A percentile compares a stretch with the other conserved stretches of the same genome.
phyloP scores from a whole-genome alignment of 37 sponge, comb jelly and placozoan species.

The Lycopodina hypogea region DNA sequence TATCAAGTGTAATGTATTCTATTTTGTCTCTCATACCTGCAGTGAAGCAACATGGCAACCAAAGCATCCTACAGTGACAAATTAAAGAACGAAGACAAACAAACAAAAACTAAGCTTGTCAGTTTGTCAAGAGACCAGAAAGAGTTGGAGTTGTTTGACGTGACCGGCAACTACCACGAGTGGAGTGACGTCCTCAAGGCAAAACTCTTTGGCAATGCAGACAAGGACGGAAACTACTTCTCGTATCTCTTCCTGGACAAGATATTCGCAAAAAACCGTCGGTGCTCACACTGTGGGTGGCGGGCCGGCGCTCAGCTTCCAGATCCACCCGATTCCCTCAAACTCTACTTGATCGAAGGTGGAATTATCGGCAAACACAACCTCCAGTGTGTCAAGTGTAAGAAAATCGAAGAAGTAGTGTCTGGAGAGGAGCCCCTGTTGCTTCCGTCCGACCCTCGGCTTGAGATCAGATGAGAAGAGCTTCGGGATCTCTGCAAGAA shows the following conservation, averaged over 20 bases:
- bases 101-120: no score
- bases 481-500: slow-evolving; percentile 39
- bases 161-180: background rate
- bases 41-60: no score
- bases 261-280: slow-evolving; percentile 45
- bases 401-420: background rate
- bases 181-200: slow-evolving; percentile 27
- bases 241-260: slow-evolving; percentile 41
- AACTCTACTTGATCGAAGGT: slow-evolving; percentile 40
- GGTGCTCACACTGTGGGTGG: slow-evolving; percentile 38
- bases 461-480: slow-evolving; percentile 21
- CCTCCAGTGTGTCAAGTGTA: slow-evolving; percentile 41
- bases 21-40: no score
- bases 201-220: background rate
- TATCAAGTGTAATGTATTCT: no score
- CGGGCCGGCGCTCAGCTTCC: slow-evolving; percentile 12
- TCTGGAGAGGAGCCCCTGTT: slow-evolving; percentile 15
- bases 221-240: slow-evolving; percentile 49
- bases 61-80: no score
- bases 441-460: slow-evolving; percentile 24
- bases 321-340: slow-evolving; percentile 3
- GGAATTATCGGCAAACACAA: slow-evolving; percentile 40
- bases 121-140: no score
- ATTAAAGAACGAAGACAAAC: no score
- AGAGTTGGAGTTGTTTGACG: no score